Evolutionary conservation across 2,797 vertebrate species (phyloP).

Genomic region (Aulostomus chinensis): DNA sequence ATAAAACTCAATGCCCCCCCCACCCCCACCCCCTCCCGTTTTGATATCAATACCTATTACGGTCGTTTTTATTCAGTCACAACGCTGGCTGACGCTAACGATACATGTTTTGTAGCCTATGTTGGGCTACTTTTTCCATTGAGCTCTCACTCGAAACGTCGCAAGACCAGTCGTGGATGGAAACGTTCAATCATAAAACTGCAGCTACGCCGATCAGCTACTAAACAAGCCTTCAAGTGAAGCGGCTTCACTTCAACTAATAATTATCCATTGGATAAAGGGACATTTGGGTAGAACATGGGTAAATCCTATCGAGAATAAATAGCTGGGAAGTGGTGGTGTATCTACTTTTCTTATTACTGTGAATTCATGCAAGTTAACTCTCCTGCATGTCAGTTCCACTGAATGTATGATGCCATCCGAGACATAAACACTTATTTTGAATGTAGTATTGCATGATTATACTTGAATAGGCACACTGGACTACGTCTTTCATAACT

Average conservation of each 20-base stretch:
- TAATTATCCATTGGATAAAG: no score
- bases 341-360: no score
- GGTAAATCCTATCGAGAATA: no score
- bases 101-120: conserved; percentile 53
- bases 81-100: conserved; percentile 18
- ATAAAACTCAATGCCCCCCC: background rate
- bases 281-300: no score
- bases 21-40: background rate
- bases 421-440: background rate
- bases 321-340: no score
- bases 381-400: no score
- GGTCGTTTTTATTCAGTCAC: conserved; percentile 1
- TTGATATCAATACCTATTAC: background rate
- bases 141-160: conserved; percentile 49
- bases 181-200: conserved; percentile 47
- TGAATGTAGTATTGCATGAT: no score
- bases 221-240: no score
- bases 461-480: no score
- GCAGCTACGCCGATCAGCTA: background rate
- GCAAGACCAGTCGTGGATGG: conserved; percentile 36
- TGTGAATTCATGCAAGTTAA: no score
- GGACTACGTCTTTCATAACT: no score
- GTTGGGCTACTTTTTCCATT: conserved; percentile 69
- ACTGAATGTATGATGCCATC: no score
- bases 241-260: background rate